Percentiles rank a stretch among this genome's conserved stretches.
Evolutionary conservation across 2,888 invertebrate genomes (phyloP).

Genomic region (Bursaphelenchus okinawaensis): DNA sequence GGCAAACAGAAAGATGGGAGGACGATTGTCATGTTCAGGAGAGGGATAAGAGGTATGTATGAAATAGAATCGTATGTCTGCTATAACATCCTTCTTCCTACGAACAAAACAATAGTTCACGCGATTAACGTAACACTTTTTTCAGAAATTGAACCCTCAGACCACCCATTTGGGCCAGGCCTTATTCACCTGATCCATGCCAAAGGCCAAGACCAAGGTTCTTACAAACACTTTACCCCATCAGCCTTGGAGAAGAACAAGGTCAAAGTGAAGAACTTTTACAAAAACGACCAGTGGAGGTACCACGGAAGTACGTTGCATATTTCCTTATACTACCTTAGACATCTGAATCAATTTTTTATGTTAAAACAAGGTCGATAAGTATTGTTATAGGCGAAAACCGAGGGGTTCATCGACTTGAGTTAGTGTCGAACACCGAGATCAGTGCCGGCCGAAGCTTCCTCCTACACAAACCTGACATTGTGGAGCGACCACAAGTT

Average conservation of each 20-base stretch:
- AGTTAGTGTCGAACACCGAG: slow-evolving; percentile 19
- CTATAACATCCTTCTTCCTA: neutral
- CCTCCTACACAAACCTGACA: neutral
- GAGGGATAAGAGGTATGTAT: slow-evolving; percentile 37
- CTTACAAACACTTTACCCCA: slow-evolving; percentile 29
- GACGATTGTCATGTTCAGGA: slow-evolving; percentile 51
- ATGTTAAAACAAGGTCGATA: neutral
- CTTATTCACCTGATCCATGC: slow-evolving; percentile 44
- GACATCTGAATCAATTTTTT: slow-evolving; percentile 3
- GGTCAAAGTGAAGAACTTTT: slow-evolving; percentile 17
- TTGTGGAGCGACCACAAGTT: slow-evolving; percentile 3
- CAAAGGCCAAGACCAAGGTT: slow-evolving; percentile 38
- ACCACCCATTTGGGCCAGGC: slow-evolving; percentile 53
- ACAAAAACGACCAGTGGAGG: slow-evolving; percentile 21
- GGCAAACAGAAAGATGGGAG: slow-evolving; percentile 46
- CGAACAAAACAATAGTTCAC: neutral
- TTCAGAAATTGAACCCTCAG: slow-evolving; percentile 54
- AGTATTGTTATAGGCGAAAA: slow-evolving; percentile 13
- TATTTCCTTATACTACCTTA: neutral
- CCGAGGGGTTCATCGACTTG: slow-evolving; percentile 18
- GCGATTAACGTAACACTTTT: neutral
- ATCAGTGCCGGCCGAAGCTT: slow-evolving; percentile 9
- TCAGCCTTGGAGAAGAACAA: slow-evolving; percentile 30
- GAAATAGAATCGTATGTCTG: neutral
- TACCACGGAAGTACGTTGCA: slow-evolving; percentile 30